These are phyloP conservation scores for Ovis aries DNA, from an alignment of 2,113 vertebrate genomes.

Conservation along the genomic window ARS-UI_Ramb_v3.0 NC_056073.1:23005501-23006000, in stretches of 20 bases:
- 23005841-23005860: conserved; percentile 29
- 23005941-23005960: conserved; percentile 47
- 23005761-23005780: conserved; percentile 31
- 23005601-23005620: conserved; percentile 41
- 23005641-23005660: conserved; percentile 34
- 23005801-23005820: conserved; percentile 41
- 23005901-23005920: conserved; percentile 20
- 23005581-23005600: conserved; percentile 52
- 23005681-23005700: conserved; percentile 21
- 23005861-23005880: conserved; percentile 35
- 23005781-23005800: conserved; percentile 8
- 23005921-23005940: conserved; percentile 30
- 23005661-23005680: conserved; percentile 26
- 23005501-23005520: not conserved
- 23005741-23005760: conserved; percentile 27
- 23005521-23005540: conserved; percentile 26
- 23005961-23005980: conserved; percentile 41
- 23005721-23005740: not conserved
- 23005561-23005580: conserved; percentile 8
- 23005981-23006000: conserved; percentile 43
- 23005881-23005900: conserved; percentile 14
- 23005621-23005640: conserved; percentile 27
- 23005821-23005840: not conserved
- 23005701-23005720: not conserved
- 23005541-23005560: conserved; percentile 15